A percentile compares a stretch with the other conserved stretches of the same genome.
These are phyloP conservation scores for Anguilla rostrata DNA, from an alignment of 2,113 vertebrate species.

Conservation along the genomic window DNA sequence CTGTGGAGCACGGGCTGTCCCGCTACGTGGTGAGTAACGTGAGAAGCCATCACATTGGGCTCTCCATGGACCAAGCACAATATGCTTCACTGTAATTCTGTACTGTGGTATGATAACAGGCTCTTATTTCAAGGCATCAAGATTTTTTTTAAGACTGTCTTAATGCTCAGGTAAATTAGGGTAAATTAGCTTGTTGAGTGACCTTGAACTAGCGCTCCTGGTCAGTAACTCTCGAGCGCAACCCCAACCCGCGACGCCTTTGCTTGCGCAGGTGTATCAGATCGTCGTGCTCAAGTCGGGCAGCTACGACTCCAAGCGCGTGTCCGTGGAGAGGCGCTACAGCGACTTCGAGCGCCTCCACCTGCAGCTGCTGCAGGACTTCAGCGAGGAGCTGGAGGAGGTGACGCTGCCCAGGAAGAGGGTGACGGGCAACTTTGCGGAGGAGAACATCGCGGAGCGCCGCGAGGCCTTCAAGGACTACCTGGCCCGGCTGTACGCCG, in stretches of 20 bases:
- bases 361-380: conserved; percentile 73
- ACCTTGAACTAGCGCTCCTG: background rate
- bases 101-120: background rate
- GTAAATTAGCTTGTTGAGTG: background rate
- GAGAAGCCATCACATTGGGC: background rate
- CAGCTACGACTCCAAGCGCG: conserved; percentile 80
- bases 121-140: background rate
- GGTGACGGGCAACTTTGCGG: conserved; percentile 77
- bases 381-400: conserved; percentile 86
- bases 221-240: background rate
- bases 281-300: conserved; percentile 86
- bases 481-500: conserved; percentile 71
- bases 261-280: conserved; percentile 74
- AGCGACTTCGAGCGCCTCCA: conserved; percentile 84
- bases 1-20: conserved; percentile 65
- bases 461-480: conserved; percentile 83
- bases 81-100: background rate
- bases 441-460: conserved; percentile 77
- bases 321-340: conserved; percentile 82
- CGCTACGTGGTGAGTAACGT: conserved; percentile 85
- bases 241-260: background rate
- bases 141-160: background rate
- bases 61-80: background rate
- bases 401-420: conserved; percentile 78
- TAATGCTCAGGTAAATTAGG: background rate